Conservation (phyloP, 2,797 vertebrate genomes). For the Thaleichthys pacificus region DNA sequence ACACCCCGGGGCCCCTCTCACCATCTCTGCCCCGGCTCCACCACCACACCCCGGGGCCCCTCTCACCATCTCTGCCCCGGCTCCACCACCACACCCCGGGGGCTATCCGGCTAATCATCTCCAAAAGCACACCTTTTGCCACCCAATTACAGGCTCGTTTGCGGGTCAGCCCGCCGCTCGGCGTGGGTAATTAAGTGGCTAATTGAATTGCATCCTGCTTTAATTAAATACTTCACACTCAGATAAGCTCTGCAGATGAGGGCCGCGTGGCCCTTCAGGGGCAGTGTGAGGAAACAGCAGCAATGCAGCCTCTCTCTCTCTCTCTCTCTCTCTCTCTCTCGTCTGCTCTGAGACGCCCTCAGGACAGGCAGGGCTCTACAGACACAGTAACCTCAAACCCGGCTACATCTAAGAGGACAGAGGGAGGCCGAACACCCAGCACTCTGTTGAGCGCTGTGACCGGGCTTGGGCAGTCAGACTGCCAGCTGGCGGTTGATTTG, state of each 20-base stretch:
- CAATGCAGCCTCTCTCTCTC: constrained; percentile 16
- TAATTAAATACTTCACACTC: constrained; percentile 84
- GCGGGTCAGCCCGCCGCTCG: constrained; percentile 71
- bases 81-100: constrained; percentile 48
- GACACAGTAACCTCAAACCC: too few relatives aligned
- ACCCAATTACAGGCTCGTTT: constrained; percentile 76
- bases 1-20: too few relatives aligned
- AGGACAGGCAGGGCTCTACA: too few relatives aligned
- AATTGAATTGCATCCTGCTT: constrained; percentile 80
- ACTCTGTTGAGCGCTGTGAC: too few relatives aligned
- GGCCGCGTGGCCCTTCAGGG: constrained; percentile 58
- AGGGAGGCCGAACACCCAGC: too few relatives aligned
- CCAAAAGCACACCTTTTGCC: constrained; percentile 78
- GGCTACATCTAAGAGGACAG: too few relatives aligned
- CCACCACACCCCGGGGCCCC: too few relatives aligned
- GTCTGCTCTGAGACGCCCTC: constrained; percentile 32
- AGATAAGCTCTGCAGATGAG: constrained; percentile 71
- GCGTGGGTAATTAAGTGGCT: constrained; percentile 77
- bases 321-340: constrained; percentile 29
- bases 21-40: too few relatives aligned
- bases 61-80: too few relatives aligned
- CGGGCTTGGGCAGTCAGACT: too few relatives aligned
- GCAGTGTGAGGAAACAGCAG: constrained; percentile 46
- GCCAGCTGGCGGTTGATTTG: constrained; percentile 18
- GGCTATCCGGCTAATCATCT: constrained; percentile 71